phyloP scores from a whole-genome alignment of 1,140 invertebrate genomes.

The Hestina assimilis region DNA sequence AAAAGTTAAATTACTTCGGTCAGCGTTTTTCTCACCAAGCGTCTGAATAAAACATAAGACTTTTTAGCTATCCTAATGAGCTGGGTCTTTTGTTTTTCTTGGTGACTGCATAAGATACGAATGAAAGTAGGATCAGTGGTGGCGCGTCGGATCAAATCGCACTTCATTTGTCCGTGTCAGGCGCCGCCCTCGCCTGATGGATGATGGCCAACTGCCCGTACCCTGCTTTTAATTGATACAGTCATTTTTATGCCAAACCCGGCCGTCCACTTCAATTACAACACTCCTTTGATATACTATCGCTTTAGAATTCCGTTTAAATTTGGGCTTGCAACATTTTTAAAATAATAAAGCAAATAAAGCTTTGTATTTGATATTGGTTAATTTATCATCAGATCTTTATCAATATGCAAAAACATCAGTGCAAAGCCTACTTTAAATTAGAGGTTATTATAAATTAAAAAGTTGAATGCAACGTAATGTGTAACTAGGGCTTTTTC shows the following conservation, averaged over 20 bases:
- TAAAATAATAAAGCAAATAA: no score
- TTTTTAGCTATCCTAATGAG: slow-evolving; percentile 71
- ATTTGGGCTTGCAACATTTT: background rate
- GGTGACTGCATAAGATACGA: slow-evolving; percentile 71
- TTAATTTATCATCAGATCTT: no score
- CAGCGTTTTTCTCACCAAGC: slow-evolving; percentile 54
- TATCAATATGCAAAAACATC: no score
- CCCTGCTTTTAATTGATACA: slow-evolving; percentile 70
- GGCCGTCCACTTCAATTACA: slow-evolving; percentile 34
- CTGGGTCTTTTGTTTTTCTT: slow-evolving; percentile 64
- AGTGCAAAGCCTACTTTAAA: no score
- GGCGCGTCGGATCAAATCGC: slow-evolving; percentile 65
- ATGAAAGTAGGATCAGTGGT: slow-evolving; percentile 63
- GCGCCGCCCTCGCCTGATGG: slow-evolving; percentile 34
- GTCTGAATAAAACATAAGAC: slow-evolving; percentile 75
- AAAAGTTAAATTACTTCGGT: slow-evolving; percentile 73
- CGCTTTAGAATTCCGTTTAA: background rate
- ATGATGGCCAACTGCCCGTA: slow-evolving; percentile 36
- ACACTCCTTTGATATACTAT: slow-evolving; percentile 20
- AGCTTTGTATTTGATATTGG: no score
- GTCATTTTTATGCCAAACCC: slow-evolving; percentile 55
- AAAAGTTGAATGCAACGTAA: background rate
- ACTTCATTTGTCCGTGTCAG: slow-evolving; percentile 75
- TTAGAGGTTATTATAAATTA: background rate
- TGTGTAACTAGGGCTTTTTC: background rate